Percentiles rank a stretch among this genome's conserved stretches.
Conservation (phyloP, 2,797 vertebrate genomes). For the Aldrovandia affinis region DNA sequence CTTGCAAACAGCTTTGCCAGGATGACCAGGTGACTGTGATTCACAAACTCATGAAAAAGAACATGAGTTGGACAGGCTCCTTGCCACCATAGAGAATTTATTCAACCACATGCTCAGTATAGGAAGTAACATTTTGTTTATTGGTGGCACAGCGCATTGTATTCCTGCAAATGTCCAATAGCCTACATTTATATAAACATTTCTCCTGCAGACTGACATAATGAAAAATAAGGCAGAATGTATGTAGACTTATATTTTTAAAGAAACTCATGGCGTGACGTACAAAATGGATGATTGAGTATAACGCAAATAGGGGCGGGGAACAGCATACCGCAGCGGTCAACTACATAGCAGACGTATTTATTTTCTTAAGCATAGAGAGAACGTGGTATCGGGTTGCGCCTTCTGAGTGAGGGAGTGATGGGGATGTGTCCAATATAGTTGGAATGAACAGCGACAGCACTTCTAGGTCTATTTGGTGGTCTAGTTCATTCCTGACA, state of each 20-base stretch:
- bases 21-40: too few relatives aligned
- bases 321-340: neutral
- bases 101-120: too few relatives aligned
- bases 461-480: slow-evolving; percentile 12
- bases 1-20: too few relatives aligned
- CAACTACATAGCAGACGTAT: slow-evolving; percentile 21
- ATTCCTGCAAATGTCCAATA: too few relatives aligned
- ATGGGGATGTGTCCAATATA: slow-evolving; percentile 3
- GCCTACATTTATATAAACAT: too few relatives aligned
- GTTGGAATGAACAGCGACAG: slow-evolving; percentile 31
- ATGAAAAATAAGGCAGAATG: neutral
- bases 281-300: slow-evolving; percentile 10
- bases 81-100: too few relatives aligned
- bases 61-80: too few relatives aligned
- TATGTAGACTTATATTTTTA: neutral
- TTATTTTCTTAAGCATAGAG: slow-evolving; percentile 16
- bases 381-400: neutral
- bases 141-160: too few relatives aligned
- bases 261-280: neutral
- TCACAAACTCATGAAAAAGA: too few relatives aligned
- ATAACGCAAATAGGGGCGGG: neutral
- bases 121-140: too few relatives aligned
- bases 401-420: slow-evolving; percentile 9
- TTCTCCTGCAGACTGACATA: neutral
- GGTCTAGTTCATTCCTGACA: slow-evolving; percentile 22